Conservation (phyloP, 2,888 invertebrate genomes). For the Tipula confusa region DNA sequence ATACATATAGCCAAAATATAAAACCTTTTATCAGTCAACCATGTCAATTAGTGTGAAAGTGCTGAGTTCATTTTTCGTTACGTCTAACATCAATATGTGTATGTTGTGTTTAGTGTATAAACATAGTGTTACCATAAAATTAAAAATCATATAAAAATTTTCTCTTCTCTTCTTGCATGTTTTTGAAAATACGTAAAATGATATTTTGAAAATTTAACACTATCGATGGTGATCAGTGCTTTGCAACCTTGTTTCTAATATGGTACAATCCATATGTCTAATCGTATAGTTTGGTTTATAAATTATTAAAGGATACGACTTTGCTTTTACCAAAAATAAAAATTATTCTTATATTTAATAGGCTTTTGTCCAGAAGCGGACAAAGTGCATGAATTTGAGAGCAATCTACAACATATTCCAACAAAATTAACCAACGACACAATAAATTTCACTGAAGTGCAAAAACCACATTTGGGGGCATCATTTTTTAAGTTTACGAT, state of each 20-base stretch:
- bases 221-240: background rate
- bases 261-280: too few species aligned
- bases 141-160: background rate
- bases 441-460: too few species aligned
- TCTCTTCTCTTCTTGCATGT: background rate
- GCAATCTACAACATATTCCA: too few species aligned
- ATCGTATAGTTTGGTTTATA: too few species aligned
- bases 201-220: background rate
- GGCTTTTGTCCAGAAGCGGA: too few species aligned
- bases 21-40: constrained; percentile 26
- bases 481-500: too few species aligned
- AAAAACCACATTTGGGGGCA: too few species aligned
- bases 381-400: too few species aligned
- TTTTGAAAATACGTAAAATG: background rate
- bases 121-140: background rate
- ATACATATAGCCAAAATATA: background rate
- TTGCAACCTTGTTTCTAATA: background rate
- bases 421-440: too few species aligned
- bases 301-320: too few species aligned
- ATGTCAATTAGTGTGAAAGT: constrained; percentile 26
- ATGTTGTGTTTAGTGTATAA: background rate
- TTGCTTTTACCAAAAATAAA: too few species aligned
- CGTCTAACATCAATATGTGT: background rate
- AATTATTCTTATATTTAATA: too few species aligned
- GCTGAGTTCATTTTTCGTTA: constrained; percentile 21